Percentiles rank a stretch among this genome's conserved stretches.
Conservation (phyloP, 2,113 vertebrate species). For the Lepisosteus oculatus region DNA sequence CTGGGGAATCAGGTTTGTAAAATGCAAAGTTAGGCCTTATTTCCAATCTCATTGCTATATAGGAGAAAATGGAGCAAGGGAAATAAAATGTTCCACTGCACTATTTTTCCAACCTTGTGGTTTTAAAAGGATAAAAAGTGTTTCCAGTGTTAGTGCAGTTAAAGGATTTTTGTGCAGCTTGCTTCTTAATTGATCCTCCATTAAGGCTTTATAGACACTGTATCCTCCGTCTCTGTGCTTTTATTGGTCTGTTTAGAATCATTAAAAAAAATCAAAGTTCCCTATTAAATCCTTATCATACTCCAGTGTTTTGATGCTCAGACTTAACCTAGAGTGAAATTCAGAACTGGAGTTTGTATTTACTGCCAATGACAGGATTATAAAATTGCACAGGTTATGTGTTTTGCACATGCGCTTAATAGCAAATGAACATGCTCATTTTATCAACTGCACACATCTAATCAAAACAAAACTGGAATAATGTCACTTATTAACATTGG, state of each 20-base stretch:
- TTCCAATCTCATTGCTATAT: background rate
- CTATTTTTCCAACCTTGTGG: constrained; percentile 6
- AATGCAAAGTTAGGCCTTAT: too few species aligned
- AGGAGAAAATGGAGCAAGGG: too few species aligned
- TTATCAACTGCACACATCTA: constrained; percentile 57
- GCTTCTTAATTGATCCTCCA: constrained; percentile 44
- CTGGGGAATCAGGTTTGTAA: too few species aligned
- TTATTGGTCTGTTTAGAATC: constrained; percentile 28
- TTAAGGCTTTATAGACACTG: constrained; percentile 40
- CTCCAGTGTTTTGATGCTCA: constrained; percentile 30
- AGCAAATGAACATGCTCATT: constrained; percentile 17
- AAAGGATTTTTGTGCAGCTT: constrained; percentile 31
- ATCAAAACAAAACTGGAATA: constrained; percentile 37
- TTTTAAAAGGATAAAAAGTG: constrained; percentile 23
- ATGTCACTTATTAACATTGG: constrained; percentile 44
- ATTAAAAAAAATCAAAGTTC: constrained; percentile 43
- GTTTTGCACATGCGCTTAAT: too few species aligned
- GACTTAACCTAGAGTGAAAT: constrained; percentile 14
- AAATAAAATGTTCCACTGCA: background rate
- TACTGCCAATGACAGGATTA: background rate
- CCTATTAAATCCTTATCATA: constrained; percentile 34
- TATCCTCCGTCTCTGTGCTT: constrained; percentile 33
- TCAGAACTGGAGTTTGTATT: background rate
- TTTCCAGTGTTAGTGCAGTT: constrained; percentile 19
- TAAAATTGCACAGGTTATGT: too few species aligned